Conservation (phyloP, 2,888 invertebrate genomes). For the Perizoma flavofasciatum region DNA sequence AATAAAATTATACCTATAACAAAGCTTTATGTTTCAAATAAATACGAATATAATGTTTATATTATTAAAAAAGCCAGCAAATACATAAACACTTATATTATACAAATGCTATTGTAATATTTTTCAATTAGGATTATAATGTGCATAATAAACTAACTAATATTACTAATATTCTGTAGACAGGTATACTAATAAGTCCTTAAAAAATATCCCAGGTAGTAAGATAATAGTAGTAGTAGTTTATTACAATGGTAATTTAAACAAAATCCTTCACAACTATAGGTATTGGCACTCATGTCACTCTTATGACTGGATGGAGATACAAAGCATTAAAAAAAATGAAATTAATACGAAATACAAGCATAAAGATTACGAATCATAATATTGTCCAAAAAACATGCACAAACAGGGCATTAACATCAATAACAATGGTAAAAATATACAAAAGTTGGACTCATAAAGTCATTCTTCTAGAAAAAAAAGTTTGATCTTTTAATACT, state of each 20-base stretch:
- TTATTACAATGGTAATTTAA: background rate
- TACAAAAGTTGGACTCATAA: conserved; percentile 68
- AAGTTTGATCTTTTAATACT: conserved; percentile 68
- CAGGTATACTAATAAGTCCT: background rate
- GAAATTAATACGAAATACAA: conserved; percentile 1
- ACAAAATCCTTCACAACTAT: conserved; percentile 37
- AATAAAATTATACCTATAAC: conserved; percentile 39
- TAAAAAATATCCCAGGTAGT: too few relatives aligned
- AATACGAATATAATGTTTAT: conserved; percentile 29
- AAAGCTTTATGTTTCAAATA: conserved; percentile 44
- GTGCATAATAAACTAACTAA: conserved; percentile 25
- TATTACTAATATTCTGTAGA: conserved; percentile 18
- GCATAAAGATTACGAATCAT: conserved; percentile 33
- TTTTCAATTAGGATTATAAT: conserved; percentile 15
- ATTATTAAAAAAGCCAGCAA: conserved; percentile 19
- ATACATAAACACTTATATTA: conserved; percentile 18
- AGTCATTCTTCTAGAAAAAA: conserved; percentile 41
- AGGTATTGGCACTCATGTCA: conserved; percentile 62
- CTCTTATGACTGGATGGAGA: conserved; percentile 30
- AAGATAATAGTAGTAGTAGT: too few relatives aligned
- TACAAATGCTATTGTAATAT: conserved; percentile 16
- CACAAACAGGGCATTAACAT: conserved; percentile 55
- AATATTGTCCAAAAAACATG: conserved; percentile 63
- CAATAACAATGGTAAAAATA: conserved; percentile 62
- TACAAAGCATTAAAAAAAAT: conserved; percentile 5